Base-by-base conservation (phyloP, 2,797 vertebrate genomes). In the Nannoperca australis region DNA sequence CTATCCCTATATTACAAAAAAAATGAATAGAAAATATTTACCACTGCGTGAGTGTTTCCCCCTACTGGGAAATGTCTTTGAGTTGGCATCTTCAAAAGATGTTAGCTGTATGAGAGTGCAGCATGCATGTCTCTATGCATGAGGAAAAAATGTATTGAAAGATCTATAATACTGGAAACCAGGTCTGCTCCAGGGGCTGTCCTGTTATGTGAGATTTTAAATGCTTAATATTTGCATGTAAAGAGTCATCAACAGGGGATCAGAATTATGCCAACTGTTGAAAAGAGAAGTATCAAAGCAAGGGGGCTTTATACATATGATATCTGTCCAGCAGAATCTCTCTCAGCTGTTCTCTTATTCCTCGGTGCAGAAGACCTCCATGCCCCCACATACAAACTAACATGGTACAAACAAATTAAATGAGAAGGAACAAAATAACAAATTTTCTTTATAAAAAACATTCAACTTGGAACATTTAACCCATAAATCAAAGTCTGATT, bases 231-330 rank as follows among this genome's bases (percentile, higher is more conserved):
- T 82, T 50, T 30, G 18, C 13, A 62, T 49, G 49, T 50, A 6
- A 60, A 53, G 7, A 49, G 14, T 77, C 54, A 70, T 70, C 49
- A 69, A n/a, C 22, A 56, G 30, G 18, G 11, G 54, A 51, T 44
- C 50, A 45, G 45, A 63, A 38, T 62, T 40, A 38, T 49, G 20
- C 32, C 22, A 10, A 61, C 7, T 60, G 22, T 22, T 66, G 2
- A 70, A 53, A 71, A 51, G 13, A 32, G 62, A 54, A 38, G 3
- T 24, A 81, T 71, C 17, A 68, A 60, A 81, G 73, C 10, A 2
- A 58, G 30, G 32, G 32, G 45, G 54, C 55, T 50, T 81, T 14
- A 63, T 68, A 62, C 53, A 54, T 44, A n/a, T 69, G 55, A 82
- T 79, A 70, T 70, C 22, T 82, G 24, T 58, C 32, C 27, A 49